Percentiles rank a stretch among this genome's conserved stretches.
These are phyloP conservation scores for Crypturellus tataupa DNA, from an alignment of 2,797 vertebrate species.

Conservation along the genomic window DNA sequence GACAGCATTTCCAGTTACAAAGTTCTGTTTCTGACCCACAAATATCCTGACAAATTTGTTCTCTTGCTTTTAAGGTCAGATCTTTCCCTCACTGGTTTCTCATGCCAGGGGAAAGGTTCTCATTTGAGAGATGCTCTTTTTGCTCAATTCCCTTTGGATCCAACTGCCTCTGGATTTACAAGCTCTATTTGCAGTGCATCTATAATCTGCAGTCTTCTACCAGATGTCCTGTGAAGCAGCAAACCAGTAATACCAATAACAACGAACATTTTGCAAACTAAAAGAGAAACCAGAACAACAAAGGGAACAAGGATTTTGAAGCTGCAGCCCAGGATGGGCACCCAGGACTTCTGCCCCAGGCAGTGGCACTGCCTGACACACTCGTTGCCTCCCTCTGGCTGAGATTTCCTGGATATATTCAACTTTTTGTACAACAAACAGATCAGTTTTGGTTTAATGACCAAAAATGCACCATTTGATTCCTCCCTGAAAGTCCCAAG, in stretches of 20 bases:
- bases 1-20: neutral
- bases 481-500: neutral
- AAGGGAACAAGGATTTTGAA: neutral
- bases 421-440: neutral
- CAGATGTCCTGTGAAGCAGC: neutral
- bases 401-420: neutral
- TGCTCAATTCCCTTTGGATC: neutral
- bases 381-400: neutral
- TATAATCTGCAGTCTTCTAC: neutral
- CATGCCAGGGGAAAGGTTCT: neutral
- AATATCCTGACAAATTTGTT: neutral
- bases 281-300: neutral
- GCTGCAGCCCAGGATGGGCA: neutral
- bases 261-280: neutral
- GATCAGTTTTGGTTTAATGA: neutral
- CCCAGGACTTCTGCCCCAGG: neutral
- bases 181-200: neutral
- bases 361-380: fast-evolving
- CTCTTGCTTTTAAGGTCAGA: neutral
- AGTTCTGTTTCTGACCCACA: neutral
- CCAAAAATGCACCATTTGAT: neutral
- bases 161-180: neutral
- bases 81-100: neutral
- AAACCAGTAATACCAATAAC: neutral
- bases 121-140: neutral